Evolutionary conservation across 1,140 invertebrate genomes (phyloP).

Genomic region (Lepidurus packardi): DNA sequence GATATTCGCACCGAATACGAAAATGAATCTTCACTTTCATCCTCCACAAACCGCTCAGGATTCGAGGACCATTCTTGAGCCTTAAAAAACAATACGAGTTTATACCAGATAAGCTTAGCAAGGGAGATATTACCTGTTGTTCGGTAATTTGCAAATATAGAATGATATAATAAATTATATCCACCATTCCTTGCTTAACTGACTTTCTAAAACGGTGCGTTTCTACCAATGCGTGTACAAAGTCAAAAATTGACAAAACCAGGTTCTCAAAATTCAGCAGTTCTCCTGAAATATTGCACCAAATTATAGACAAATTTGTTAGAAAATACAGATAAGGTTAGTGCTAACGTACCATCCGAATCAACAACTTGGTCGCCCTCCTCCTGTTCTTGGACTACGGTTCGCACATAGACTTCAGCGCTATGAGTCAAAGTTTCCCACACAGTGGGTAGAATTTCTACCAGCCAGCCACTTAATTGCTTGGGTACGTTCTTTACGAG

Average conservation of each 20-base stretch:
- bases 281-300: slow-evolving; percentile 52
- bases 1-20: slow-evolving; percentile 68
- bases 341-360: slow-evolving; percentile 48
- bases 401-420: slow-evolving; percentile 59
- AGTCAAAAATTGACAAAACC: slow-evolving; percentile 71
- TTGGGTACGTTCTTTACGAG: slow-evolving; percentile 61
- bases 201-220: slow-evolving; percentile 54
- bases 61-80: slow-evolving; percentile 61
- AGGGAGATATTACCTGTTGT: slow-evolving; percentile 53
- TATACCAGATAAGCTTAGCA: not conserved
- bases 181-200: slow-evolving; percentile 60
- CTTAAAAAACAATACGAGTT: slow-evolving; percentile 40
- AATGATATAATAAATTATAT: slow-evolving; percentile 68
- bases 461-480: slow-evolving; percentile 57
- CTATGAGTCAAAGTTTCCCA: slow-evolving; percentile 66
- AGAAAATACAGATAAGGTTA: not conserved
- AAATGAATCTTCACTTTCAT: slow-evolving; percentile 65
- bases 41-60: slow-evolving; percentile 69
- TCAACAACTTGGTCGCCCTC: slow-evolving; percentile 52
- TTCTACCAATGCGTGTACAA: slow-evolving; percentile 61
- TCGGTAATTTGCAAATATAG: slow-evolving; percentile 72
- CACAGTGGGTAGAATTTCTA: slow-evolving; percentile 60
- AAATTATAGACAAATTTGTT: slow-evolving; percentile 30
- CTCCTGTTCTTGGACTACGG: slow-evolving; percentile 54
- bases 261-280: slow-evolving; percentile 65